Evolutionary conservation across 2,888 invertebrate species (phyloP).

Genomic region (Mesopsocus fuscifrons): DNA sequence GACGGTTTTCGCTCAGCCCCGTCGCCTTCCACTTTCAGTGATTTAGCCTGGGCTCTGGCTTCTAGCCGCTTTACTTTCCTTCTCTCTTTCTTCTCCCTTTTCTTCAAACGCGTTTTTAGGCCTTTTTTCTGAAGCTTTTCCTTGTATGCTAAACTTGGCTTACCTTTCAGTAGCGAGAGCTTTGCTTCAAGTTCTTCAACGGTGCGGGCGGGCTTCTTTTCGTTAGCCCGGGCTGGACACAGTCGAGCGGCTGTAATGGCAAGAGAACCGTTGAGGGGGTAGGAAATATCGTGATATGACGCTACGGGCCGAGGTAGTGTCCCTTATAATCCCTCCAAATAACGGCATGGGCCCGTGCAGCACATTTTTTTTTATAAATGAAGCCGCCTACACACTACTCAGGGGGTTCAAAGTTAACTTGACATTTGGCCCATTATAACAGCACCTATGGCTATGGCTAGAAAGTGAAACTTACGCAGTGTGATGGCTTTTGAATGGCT

Average conservation of each 20-base stretch:
- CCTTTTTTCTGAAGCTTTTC: constrained; percentile 45
- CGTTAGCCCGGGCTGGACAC: neutral
- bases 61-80: constrained; percentile 21
- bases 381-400: no score
- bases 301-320: no score
- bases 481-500: neutral
- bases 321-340: no score
- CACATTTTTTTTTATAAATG: no score
- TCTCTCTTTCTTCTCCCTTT: constrained; percentile 41
- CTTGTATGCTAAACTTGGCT: constrained; percentile 35
- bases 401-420: no score
- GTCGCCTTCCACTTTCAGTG: constrained; percentile 22
- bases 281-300: no score
- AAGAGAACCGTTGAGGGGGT: no score
- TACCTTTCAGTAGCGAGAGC: constrained; percentile 1
- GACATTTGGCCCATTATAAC: no score
- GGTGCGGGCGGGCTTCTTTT: neutral
- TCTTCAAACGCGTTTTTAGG: constrained; percentile 43
- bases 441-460: no score
- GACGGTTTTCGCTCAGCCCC: constrained; percentile 26
- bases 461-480: neutral
- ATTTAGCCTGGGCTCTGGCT: constrained; percentile 22
- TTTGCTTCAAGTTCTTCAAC: constrained; percentile 4
- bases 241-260: neutral
- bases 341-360: no score